phyloP scores from a whole-genome alignment of 2,797 vertebrate species.

The Neosalanx taihuensis region DNA sequence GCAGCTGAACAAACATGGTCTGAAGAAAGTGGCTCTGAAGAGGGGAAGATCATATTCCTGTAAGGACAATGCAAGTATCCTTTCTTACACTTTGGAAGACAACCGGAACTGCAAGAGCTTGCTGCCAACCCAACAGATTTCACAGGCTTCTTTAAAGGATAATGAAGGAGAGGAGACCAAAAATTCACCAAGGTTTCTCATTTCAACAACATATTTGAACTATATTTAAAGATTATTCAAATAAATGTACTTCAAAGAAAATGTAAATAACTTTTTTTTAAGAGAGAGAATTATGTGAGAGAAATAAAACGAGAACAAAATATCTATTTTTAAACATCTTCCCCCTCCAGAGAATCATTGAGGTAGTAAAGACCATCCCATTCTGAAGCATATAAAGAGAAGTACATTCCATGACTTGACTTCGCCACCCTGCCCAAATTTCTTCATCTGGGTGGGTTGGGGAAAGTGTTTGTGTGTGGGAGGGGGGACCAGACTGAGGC shows the following conservation, averaged over 20 bases:
- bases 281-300: neutral
- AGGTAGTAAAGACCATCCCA: slow-evolving; percentile 53
- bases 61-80: neutral
- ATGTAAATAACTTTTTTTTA: neutral
- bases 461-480: slow-evolving; percentile 41
- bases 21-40: slow-evolving; percentile 56
- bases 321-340: slow-evolving; percentile 45
- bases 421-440: slow-evolving; percentile 62
- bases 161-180: slow-evolving; percentile 21
- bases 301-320: neutral
- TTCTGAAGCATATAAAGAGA: slow-evolving; percentile 52
- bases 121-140: slow-evolving; percentile 28
- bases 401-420: slow-evolving; percentile 83
- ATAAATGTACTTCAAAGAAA: neutral
- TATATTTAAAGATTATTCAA: slow-evolving; percentile 20
- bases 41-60: slow-evolving; percentile 5
- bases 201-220: slow-evolving; percentile 47
- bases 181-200: slow-evolving; percentile 42
- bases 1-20: slow-evolving; percentile 89
- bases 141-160: slow-evolving; percentile 13
- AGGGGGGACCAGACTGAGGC: slow-evolving; percentile 72
- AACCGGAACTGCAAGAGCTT: neutral
- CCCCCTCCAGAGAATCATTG: slow-evolving; percentile 36
- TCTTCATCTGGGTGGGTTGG: slow-evolving; percentile 25
- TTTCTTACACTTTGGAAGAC: neutral